Conservation (phyloP, 2,888 invertebrate genomes). For the Pemphredon lugubris region DNA sequence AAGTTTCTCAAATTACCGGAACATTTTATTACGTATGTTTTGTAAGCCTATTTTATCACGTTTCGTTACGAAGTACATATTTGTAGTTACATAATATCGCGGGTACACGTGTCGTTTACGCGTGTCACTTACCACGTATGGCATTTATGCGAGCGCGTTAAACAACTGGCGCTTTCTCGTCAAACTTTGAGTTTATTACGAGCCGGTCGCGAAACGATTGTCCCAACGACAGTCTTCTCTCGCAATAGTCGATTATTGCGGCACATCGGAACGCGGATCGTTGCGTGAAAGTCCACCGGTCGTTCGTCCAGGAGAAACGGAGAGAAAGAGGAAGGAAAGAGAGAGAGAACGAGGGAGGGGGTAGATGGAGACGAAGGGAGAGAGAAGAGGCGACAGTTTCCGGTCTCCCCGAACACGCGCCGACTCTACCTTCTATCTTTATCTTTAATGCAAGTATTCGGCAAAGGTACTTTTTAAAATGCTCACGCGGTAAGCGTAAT, state of each 20-base stretch:
- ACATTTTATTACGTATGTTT: too few species aligned
- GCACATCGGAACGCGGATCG: slow-evolving; percentile 65
- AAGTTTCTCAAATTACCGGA: too few species aligned
- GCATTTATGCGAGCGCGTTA: slow-evolving; percentile 15
- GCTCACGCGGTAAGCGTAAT: neutral
- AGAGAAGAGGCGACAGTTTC: slow-evolving; percentile 64
- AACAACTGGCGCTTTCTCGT: slow-evolving; percentile 51
- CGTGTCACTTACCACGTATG: slow-evolving; percentile 16
- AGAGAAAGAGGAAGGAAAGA: slow-evolving; percentile 28
- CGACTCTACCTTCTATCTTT: slow-evolving; percentile 41
- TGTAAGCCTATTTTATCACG: too few species aligned
- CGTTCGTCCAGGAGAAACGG: slow-evolving; percentile 42
- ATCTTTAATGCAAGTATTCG: slow-evolving; percentile 31
- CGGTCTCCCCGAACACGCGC: slow-evolving; percentile 59
- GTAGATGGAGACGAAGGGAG: slow-evolving; percentile 39
- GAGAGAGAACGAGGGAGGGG: slow-evolving; percentile 31
- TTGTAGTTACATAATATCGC: too few species aligned
- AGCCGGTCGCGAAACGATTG: slow-evolving; percentile 42
- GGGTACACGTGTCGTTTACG: neutral
- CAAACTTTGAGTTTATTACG: slow-evolving; percentile 38
- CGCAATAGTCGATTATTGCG: slow-evolving; percentile 67
- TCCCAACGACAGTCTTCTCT: slow-evolving; percentile 60
- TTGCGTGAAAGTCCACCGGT: slow-evolving; percentile 63
- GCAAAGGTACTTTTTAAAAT: slow-evolving; percentile 6
- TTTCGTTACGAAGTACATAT: too few species aligned